Conservation (phyloP, 2,888 invertebrate genomes). For the Iselma pallidipennis region DNA sequence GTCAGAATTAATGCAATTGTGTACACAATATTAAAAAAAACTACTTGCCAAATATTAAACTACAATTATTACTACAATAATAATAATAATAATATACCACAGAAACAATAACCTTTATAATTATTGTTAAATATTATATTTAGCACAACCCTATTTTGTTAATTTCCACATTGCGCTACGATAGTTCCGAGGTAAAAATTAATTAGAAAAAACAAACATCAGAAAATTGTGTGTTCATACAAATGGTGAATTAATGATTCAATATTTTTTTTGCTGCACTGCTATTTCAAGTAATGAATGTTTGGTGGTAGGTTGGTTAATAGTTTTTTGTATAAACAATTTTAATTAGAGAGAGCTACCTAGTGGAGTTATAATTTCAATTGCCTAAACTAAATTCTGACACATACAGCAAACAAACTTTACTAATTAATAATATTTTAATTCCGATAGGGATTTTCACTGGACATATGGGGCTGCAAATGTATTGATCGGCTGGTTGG, state of each 20-base stretch:
- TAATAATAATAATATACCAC: no score
- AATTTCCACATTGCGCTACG: no score
- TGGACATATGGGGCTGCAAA: not conserved
- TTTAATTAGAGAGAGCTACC: not conserved
- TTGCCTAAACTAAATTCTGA: not conserved
- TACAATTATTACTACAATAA: no score
- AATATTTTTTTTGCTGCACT: not conserved
- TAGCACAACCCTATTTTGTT: no score
- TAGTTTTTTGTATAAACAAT: not conserved
- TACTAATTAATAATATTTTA: conserved; percentile 3
- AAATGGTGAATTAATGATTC: not conserved
- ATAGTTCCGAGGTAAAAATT: no score
- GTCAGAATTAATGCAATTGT: not conserved
- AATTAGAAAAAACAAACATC: not conserved
- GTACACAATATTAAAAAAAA: no score
- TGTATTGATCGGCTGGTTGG: not conserved
- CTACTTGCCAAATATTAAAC: no score
- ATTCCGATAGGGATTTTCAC: not conserved
- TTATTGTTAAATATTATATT: no score
- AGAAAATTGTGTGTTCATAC: not conserved
- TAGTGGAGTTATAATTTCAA: conserved; percentile 1
- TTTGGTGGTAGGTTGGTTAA: not conserved
- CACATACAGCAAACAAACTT: not conserved
- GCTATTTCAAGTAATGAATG: not conserved
- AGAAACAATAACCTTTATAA: no score